These are phyloP conservation scores for Callosobruchus maculatus DNA, from an alignment of 2,888 invertebrate genomes.

Conservation along the genomic window DNA sequence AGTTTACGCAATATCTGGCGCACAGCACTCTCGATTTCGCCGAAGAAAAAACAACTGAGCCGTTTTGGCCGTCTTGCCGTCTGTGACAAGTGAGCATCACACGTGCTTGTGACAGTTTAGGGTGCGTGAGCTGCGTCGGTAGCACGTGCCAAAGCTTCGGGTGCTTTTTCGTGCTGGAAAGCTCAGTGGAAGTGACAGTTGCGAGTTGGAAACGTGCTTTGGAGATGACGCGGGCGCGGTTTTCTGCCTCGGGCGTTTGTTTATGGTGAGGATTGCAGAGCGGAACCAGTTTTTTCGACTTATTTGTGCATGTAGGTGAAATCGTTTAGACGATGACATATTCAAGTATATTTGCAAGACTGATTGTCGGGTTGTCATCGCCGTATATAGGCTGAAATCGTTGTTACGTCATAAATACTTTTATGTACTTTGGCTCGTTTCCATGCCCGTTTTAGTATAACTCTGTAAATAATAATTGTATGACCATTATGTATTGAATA, in stretches of 20 bases:
- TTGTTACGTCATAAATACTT: too few relatives aligned
- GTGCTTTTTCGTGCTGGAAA: neutral
- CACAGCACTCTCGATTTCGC: neutral
- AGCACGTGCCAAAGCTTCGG: neutral
- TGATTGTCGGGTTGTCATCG: neutral
- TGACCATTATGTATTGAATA: too few relatives aligned
- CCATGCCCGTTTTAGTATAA: neutral
- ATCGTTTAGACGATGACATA: neutral
- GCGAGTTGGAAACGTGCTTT: neutral
- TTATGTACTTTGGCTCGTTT: neutral
- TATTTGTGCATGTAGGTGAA: neutral
- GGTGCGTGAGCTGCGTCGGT: neutral
- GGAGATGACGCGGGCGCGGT: neutral
- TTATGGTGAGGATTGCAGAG: neutral
- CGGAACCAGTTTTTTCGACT: neutral
- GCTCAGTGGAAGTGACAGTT: neutral
- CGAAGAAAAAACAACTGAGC: neutral
- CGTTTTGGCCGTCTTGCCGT: neutral
- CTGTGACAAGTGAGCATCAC: neutral
- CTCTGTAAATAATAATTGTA: too few relatives aligned
- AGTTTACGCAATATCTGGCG: neutral
- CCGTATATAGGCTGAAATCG: neutral
- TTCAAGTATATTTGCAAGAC: neutral
- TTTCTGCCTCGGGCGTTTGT: neutral
- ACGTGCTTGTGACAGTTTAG: neutral